Percentiles rank a stretch among this genome's conserved stretches.
These are phyloP conservation scores for Thymelicus sylvestris DNA, from an alignment of 2,888 invertebrate genomes.

Conservation along the genomic window DNA sequence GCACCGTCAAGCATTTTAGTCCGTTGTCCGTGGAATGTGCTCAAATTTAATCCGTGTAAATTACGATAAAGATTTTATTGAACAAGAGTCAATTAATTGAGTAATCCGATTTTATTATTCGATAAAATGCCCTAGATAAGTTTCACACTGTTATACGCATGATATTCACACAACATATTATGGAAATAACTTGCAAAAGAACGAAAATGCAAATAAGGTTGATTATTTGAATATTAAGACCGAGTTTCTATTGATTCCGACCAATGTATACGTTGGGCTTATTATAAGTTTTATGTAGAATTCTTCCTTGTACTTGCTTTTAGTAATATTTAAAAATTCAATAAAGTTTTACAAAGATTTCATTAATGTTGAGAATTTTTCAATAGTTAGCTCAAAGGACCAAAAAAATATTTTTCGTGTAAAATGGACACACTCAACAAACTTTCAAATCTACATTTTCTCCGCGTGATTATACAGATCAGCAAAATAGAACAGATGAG, in stretches of 20 bases:
- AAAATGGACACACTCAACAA: not conserved
- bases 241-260: too few species aligned
- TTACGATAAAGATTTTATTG: not conserved
- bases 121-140: not conserved
- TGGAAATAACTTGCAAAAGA: slow-evolving; percentile 3
- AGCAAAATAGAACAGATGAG: too few species aligned
- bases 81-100: not conserved
- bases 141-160: slow-evolving; percentile 10
- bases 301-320: too few species aligned
- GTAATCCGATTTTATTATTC: slow-evolving; percentile 3
- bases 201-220: not conserved
- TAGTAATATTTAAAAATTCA: too few species aligned
- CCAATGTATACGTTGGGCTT: too few species aligned
- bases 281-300: too few species aligned
- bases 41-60: not conserved
- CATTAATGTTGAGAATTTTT: not conserved
- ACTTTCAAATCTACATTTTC: too few species aligned
- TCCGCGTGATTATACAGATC: too few species aligned
- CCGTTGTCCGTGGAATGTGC: not conserved
- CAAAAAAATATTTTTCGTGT: not conserved
- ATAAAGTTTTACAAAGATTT: too few species aligned
- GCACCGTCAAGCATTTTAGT: not conserved
- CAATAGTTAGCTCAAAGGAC: not conserved
- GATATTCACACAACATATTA: slow-evolving; percentile 14
- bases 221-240: too few species aligned